phyloP scores from a whole-genome alignment of 2,888 invertebrate genomes.

The Coenonympha glycerion region DNA sequence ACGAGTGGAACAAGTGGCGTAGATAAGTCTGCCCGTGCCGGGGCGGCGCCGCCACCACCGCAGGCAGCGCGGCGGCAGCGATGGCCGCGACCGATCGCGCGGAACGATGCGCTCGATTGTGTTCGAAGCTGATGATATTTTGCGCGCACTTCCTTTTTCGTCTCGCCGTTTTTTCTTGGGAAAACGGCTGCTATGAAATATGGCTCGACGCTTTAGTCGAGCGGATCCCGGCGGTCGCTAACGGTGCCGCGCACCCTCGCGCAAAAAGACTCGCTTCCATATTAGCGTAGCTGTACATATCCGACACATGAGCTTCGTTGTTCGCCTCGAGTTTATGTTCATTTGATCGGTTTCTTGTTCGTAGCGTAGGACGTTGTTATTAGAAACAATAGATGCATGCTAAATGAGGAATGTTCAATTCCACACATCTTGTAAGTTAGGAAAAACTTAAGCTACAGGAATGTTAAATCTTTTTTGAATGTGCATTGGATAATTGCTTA shows the following conservation, averaged over 20 bases:
- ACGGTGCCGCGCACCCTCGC: conserved; percentile 25
- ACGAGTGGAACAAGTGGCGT: no score
- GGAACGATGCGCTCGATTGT: conserved; percentile 64
- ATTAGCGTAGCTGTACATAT: conserved; percentile 16
- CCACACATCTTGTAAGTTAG: no score
- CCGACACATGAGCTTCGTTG: background rate
- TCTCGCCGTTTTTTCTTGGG: conserved; percentile 31
- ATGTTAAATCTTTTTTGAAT: no score
- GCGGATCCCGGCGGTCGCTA: conserved; percentile 30
- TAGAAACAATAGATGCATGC: background rate
- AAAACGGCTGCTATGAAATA: conserved; percentile 31
- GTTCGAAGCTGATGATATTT: conserved; percentile 39
- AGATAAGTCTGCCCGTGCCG: no score
- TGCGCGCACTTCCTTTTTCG: conserved; percentile 36
- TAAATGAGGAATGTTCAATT: no score
- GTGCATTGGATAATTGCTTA: no score
- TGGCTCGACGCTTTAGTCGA: conserved; percentile 32
- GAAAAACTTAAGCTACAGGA: no score
- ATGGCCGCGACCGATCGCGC: conserved; percentile 55
- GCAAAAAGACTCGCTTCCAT: conserved; percentile 19
- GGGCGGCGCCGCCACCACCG: background rate
- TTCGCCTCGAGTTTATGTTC: background rate
- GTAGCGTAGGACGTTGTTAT: background rate
- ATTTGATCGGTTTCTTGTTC: background rate
- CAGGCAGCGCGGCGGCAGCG: no score